Evolutionary conservation across 2,797 vertebrate genomes (phyloP), one percentile per base, ranked within the genome.

Genomic region (Liparis tanakae): DNA sequence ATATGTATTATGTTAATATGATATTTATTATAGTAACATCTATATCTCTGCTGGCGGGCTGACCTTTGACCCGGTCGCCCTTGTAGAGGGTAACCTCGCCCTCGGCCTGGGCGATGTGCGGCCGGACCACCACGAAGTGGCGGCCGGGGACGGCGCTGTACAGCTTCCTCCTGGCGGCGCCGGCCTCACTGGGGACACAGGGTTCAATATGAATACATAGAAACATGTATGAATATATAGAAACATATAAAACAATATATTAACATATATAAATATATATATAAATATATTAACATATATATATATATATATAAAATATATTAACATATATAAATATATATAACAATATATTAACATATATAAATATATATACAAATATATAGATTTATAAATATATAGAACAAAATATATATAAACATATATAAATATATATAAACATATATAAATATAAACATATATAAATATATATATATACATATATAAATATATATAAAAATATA

Each of bases 91-190:
- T 95, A 85, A 99, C 96, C 90, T 99, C 98, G 34, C 97, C 97
- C 58, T 98, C 96, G 1, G 94, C 95, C 91, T 97, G 97, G 74
- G 95, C 94, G 2, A 95, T 96, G 93, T 98, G 96, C 10, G 97
- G 90, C 86, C 96, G 96, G 37, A 97, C 88, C 0, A 95, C 97
- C 10, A 98, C 94, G 43, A 99, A 98, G 54, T 97, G 95, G 74
- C 97, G 95, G 37, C 98, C 97, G 0, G 97, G 97, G 14, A 98
- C 96, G 0, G 97, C 97, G 0, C 97, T 99, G 92, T 99, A 99
- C 65, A 99, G 95, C 89, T 98, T 99, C 92, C 96, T 94, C 69
- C 96, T 94, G 81, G 95, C 87, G 79, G 94, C 96, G 2, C 91
- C 93, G 44, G 85, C 89, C 82, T 96, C 95, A 18, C 92, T 88